Percentiles rank a stretch among this genome's conserved stretches.
These are phyloP conservation scores for Ictalurus punctatus DNA, from an alignment of 2,113 vertebrate species.

Conservation along the genomic window DNA sequence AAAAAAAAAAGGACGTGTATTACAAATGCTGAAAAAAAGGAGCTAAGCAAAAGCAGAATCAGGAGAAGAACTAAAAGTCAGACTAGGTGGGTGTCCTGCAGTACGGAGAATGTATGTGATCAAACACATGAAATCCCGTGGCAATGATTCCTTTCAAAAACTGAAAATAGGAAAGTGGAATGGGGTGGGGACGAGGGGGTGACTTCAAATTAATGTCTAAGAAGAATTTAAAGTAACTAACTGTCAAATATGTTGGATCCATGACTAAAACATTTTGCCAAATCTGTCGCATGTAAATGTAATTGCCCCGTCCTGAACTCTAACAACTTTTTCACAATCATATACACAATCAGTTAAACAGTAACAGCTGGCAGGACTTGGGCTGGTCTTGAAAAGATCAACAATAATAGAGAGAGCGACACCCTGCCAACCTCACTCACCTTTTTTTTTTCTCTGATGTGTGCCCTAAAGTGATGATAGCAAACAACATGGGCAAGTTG, in stretches of 20 bases:
- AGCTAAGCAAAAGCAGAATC: constrained; percentile 53
- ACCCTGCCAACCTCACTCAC: constrained; percentile 27
- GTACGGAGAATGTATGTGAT: constrained; percentile 60
- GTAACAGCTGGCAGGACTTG: constrained; percentile 46
- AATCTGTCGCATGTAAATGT: constrained; percentile 16
- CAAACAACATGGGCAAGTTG: background rate
- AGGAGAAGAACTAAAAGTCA: constrained; percentile 43
- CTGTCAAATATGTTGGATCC: background rate
- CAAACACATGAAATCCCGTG: constrained; percentile 51
- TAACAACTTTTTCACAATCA: constrained; percentile 33
- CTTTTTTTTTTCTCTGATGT: constrained; percentile 17
- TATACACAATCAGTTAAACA: constrained; percentile 40
- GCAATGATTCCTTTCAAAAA: background rate
- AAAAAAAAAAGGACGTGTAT: constrained; percentile 10
- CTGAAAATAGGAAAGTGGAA: background rate
- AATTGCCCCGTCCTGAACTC: background rate
- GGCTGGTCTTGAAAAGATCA: constrained; percentile 42
- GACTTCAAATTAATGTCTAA: background rate
- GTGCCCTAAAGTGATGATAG: constrained; percentile 10
- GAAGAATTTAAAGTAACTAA: constrained; percentile 11
- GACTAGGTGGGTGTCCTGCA: constrained; percentile 49
- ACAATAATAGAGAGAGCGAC: constrained; percentile 30
- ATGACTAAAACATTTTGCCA: background rate
- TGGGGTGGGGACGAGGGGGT: background rate
- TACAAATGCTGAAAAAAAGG: constrained; percentile 55